Conservation (phyloP, 2,888 invertebrate species). For the Ichneumon xanthorius region DNA sequence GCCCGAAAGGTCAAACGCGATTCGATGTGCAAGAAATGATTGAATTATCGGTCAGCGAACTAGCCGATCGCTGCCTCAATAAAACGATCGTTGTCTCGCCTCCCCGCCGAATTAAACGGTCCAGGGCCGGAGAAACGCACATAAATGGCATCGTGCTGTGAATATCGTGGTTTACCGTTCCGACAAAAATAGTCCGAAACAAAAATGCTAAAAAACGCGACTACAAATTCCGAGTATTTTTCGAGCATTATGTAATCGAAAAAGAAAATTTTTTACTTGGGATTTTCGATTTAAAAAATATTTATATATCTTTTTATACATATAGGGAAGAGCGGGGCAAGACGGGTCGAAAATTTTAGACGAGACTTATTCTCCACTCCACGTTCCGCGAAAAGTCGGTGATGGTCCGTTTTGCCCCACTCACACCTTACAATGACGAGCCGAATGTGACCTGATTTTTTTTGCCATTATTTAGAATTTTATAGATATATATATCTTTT, state of each 20-base stretch:
- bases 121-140: not conserved
- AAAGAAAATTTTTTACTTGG: not conserved
- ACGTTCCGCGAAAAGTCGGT: too few species aligned
- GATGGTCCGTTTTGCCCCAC: too few species aligned
- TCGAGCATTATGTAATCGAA: not conserved
- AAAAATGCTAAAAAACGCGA: not conserved
- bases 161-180: constrained; percentile 4
- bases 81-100: constrained; percentile 14
- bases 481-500: not conserved
- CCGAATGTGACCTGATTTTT: not conserved
- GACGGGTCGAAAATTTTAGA: not conserved
- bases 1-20: not conserved
- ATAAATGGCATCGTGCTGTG: not conserved
- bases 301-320: not conserved
- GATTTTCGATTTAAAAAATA: not conserved
- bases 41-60: constrained; percentile 4
- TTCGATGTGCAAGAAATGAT: constrained; percentile 14
- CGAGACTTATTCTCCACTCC: not conserved
- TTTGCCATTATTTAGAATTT: not conserved
- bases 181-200: too few species aligned
- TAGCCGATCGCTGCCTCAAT: not conserved
- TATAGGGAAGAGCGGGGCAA: not conserved
- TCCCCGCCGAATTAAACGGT: constrained; percentile 48
- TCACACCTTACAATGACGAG: not conserved
- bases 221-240: not conserved